Evolutionary conservation across 2,888 invertebrate species (phyloP), one percentile per base, ranked within the genome.

Genomic region (Pseudanteris insignis): DNA sequence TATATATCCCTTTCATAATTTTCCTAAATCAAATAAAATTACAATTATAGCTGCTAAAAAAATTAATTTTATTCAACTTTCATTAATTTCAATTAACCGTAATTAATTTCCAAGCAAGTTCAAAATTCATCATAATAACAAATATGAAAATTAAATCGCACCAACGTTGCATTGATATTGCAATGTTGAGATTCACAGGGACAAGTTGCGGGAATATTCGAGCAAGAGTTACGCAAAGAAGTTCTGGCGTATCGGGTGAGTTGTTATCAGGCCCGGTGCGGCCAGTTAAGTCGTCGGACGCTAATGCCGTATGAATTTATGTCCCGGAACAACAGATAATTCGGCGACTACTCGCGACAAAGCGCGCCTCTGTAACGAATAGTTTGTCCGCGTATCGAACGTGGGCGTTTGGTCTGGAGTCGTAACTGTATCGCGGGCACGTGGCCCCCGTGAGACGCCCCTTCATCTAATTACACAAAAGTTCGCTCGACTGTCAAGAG

Each of bases 361-460:
- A 44, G 21, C 26, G 46, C 11, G 30, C 29, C 18, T 55, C 9
- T 47, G 46, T 65, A 67, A 58, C 59, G 9, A 48, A 62, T 74
- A 67, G 69, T 73, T 72, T 37, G 54, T 58, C 59, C 54, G 60
- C 62, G 59, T 70, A 72, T 73, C 70, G 66, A 63, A 68, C 69
- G 69, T 73, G 73, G 72, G 74, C 73, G 73, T 73, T 66, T 67
- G 65, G 59, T 68, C 64, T 66, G 65, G 65, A 70, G 67, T 67
- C 66, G 64, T 67, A 72, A 71, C 63, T 67, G 63, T 67, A 69
- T 62, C 64, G 41, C 51, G 61, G 71, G 70, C 76, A 77, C 75
- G 75, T 78, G 78, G 75, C 76, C 72, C n/a, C 67, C 66, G 62
- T 43, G 72, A 75, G 72, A 77, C 78, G 78, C 78, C 78, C 78